Percentiles rank a stretch among this genome's conserved stretches.
Evolutionary conservation across 2,888 invertebrate species (phyloP).

Genomic region (Rhingia campestris): DNA sequence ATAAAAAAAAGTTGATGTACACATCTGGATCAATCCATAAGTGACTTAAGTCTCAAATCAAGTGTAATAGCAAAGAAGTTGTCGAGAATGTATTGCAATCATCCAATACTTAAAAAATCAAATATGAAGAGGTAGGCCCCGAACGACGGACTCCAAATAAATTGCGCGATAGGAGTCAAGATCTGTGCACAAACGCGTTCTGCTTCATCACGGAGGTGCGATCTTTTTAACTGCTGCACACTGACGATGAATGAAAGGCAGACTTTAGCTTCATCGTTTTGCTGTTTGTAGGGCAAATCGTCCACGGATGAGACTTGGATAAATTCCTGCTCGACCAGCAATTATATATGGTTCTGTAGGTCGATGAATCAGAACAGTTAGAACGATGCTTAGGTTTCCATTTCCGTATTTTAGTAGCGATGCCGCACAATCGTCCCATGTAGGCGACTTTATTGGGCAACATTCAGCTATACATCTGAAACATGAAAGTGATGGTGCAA

Average conservation of each 20-base stretch:
- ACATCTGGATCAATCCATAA: slow-evolving; percentile 23
- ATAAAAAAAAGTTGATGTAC: slow-evolving; percentile 5
- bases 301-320: slow-evolving; percentile 28
- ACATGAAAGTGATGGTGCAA: not conserved
- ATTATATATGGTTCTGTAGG: slow-evolving; percentile 48
- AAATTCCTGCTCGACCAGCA: slow-evolving; percentile 36
- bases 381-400: slow-evolving; percentile 42
- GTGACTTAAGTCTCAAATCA: slow-evolving; percentile 24
- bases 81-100: slow-evolving; percentile 39
- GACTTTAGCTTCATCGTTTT: slow-evolving; percentile 9
- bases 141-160: slow-evolving; percentile 22
- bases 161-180: slow-evolving; percentile 20
- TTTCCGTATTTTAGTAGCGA: slow-evolving; percentile 45
- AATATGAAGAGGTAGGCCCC: slow-evolving; percentile 47
- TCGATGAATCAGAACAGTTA: slow-evolving; percentile 57
- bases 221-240: slow-evolving; percentile 14
- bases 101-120: slow-evolving; percentile 53
- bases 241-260: not conserved
- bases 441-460: not conserved
- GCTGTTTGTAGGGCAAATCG: slow-evolving; percentile 50
- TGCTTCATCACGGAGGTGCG: slow-evolving; percentile 34
- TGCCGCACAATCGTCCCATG: slow-evolving; percentile 3
- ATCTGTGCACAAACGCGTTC: slow-evolving; percentile 18
- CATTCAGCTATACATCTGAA: not conserved
- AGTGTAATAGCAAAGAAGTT: slow-evolving; percentile 29